Evolutionary conservation across 2,888 invertebrate species (phyloP).

Genomic region (Cosmorhoe ocellata): DNA sequence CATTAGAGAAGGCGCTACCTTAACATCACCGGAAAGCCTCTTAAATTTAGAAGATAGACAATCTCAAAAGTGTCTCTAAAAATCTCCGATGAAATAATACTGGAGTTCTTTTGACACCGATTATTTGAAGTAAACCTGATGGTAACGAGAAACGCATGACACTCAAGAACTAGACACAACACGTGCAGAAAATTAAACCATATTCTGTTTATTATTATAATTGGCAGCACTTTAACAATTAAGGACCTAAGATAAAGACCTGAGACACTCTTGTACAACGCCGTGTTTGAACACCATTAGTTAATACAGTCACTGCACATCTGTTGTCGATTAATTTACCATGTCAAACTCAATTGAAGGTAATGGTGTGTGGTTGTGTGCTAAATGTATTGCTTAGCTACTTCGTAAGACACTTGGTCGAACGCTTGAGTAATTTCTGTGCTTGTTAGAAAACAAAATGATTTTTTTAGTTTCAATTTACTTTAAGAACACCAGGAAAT

Average conservation of each 20-base stretch:
- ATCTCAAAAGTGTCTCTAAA: no score
- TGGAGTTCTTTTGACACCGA: no score
- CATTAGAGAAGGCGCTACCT: slow-evolving; percentile 10
- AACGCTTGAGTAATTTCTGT: not conserved
- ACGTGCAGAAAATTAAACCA: slow-evolving; percentile 23
- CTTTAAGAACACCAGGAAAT: no score
- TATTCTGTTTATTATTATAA: slow-evolving; percentile 25
- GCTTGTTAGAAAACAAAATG: no score
- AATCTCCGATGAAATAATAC: not conserved
- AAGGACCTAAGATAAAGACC: slow-evolving; percentile 19
- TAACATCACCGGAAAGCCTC: no score
- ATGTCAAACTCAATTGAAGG: slow-evolving; percentile 19
- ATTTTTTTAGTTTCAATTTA: no score
- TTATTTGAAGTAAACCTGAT: not conserved
- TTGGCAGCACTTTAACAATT: slow-evolving; percentile 25
- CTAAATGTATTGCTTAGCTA: slow-evolving; percentile 4
- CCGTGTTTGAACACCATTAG: slow-evolving; percentile 7
- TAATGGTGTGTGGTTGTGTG: slow-evolving; percentile 3
- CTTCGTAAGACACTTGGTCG: not conserved
- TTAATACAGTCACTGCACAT: slow-evolving; percentile 14
- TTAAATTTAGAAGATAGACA: no score
- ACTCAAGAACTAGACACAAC: slow-evolving; percentile 9
- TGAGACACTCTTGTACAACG: slow-evolving; percentile 16
- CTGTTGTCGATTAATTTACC: slow-evolving; percentile 21
- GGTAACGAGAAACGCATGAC: slow-evolving; percentile 3